Evolutionary conservation across 1,140 invertebrate genomes (phyloP).

Genomic region (Pseudoatta argentina): DNA sequence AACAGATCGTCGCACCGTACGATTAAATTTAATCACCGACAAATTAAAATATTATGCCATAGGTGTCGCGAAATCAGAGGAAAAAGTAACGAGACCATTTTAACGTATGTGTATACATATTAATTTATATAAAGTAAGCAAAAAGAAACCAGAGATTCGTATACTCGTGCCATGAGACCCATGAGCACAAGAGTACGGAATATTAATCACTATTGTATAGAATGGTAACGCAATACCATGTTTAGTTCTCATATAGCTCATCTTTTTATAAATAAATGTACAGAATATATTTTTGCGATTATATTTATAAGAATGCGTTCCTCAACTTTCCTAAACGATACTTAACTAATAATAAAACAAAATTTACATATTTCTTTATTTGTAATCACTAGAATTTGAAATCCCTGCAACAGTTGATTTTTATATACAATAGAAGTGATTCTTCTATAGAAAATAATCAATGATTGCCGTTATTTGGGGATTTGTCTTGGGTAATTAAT

Average conservation of each 20-base stretch:
- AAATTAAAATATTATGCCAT: constrained; percentile 76
- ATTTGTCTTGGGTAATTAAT: not conserved
- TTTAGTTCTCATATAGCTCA: constrained; percentile 68
- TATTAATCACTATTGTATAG: constrained; percentile 66
- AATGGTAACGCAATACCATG: constrained; percentile 53
- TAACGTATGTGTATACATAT: constrained; percentile 66
- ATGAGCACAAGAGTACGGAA: constrained; percentile 20
- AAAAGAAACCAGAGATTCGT: constrained; percentile 25
- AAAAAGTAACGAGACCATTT: constrained; percentile 54
- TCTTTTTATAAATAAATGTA: constrained; percentile 85
- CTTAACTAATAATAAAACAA: constrained; percentile 14
- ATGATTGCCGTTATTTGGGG: not conserved
- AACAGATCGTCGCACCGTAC: not conserved
- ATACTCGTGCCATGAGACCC: not conserved
- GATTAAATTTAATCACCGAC: constrained; percentile 11
- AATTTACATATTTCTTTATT: constrained; percentile 19
- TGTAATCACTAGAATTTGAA: constrained; percentile 1
- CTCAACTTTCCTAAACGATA: not conserved
- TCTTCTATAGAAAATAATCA: not conserved
- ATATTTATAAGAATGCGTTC: constrained; percentile 41
- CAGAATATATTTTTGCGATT: constrained; percentile 75
- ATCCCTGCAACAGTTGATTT: not conserved
- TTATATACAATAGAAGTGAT: constrained; percentile 21
- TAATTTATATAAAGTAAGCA: constrained; percentile 78
- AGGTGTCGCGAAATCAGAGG: constrained; percentile 70